Evolutionary conservation across 2,888 invertebrate species (phyloP).

Genomic region (Morpho helenor): DNA sequence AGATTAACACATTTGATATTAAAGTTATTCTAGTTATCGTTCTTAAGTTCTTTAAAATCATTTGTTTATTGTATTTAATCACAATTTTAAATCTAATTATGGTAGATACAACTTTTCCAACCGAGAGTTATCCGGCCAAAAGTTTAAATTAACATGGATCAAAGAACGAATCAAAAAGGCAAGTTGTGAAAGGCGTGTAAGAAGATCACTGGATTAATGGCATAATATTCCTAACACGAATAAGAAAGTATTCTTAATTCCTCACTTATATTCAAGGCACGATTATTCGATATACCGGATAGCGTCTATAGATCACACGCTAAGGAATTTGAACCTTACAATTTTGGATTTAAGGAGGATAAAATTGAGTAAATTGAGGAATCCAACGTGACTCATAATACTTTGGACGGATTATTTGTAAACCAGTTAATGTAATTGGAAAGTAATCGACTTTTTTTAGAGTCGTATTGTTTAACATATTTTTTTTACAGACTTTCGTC

Average conservation of each 20-base stretch:
- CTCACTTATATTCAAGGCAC: slow-evolving; percentile 20
- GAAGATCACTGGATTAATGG: slow-evolving; percentile 17
- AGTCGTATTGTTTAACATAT: no score
- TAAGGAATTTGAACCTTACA: slow-evolving; percentile 6
- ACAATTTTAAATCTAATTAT: no score
- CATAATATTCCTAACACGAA: slow-evolving; percentile 24
- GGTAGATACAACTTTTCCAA: no score
- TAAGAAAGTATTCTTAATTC: slow-evolving; percentile 22
- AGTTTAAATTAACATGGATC: no score
- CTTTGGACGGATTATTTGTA: neutral
- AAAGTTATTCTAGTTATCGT: no score
- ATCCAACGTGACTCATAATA: neutral
- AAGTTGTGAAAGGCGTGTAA: slow-evolving; percentile 6
- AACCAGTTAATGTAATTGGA: neutral
- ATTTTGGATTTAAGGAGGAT: neutral
- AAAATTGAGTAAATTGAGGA: neutral
- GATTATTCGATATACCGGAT: slow-evolving; percentile 7
- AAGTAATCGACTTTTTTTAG: no score
- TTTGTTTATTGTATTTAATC: no score
- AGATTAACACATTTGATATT: no score
- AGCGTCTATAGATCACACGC: neutral
- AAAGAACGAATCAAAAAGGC: neutral
- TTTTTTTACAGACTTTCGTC: no score
- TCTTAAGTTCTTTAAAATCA: no score
- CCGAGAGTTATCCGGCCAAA: no score